These are phyloP conservation scores for Zaprionus camerounensis DNA, from an alignment of 1,140 invertebrate genomes.

Conservation along the genomic window DNA sequence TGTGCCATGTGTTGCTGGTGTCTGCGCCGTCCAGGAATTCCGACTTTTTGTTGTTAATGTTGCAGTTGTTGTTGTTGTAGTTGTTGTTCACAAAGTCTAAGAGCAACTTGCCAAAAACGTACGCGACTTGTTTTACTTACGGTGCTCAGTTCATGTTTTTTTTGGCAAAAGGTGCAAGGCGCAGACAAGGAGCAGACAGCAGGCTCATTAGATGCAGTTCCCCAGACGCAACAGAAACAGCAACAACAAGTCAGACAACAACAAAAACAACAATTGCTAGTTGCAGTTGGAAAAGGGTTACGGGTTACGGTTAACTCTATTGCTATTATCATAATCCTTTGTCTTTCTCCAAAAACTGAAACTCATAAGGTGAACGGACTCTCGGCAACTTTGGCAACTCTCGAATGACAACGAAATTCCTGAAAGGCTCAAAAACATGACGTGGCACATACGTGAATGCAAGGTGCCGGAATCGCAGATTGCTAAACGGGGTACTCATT, in stretches of 20 bases:
- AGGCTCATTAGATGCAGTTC: conserved; percentile 8
- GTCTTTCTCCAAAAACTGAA: background rate
- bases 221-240: background rate
- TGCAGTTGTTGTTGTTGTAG: background rate
- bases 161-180: background rate
- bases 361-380: background rate
- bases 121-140: conserved; percentile 42
- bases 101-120: conserved; percentile 30
- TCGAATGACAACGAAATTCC: conserved; percentile 3
- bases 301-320: background rate
- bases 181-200: conserved; percentile 52
- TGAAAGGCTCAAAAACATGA: background rate
- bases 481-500: background rate
- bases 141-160: background rate
- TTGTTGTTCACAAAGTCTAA: conserved; percentile 8
- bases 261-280: background rate
- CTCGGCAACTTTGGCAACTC: background rate
- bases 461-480: background rate
- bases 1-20: conserved; percentile 58
- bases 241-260: background rate
- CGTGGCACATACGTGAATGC: background rate
- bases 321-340: background rate
- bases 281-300: conserved; percentile 1
- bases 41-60: conserved; percentile 41
- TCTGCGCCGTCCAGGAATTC: conserved; percentile 53